Base-by-base conservation (phyloP, 2,797 vertebrate species). In the Micropoecilia bifurca region DNA sequence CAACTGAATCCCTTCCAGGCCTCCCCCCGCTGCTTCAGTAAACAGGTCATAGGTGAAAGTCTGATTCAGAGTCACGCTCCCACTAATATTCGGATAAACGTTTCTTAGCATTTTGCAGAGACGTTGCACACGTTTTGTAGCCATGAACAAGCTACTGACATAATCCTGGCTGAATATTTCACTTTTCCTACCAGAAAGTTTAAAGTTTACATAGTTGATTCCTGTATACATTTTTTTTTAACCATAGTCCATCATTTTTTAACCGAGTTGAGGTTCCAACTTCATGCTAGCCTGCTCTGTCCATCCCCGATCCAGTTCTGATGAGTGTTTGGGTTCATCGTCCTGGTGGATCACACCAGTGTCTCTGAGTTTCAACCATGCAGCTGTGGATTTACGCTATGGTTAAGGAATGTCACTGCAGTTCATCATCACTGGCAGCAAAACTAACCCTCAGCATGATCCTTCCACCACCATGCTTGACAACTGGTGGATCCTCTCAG, bases 1-100 rank as follows among this genome's bases (percentile, higher is more conserved):
- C 92, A 91, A 41, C 90, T 92, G 88, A 94, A 92, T 86, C 79
- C 83, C 41, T 83, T 92, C 89, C 91, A 88, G 80, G 47, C 61
- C 76, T 55, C 72, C 76, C 61, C 61, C 57, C 43, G 66, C 57
- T 50, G 61, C 72, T 33, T 22, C 33, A 77, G 71, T 80, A 88
- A 53, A 75, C 20, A 80, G 71, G 79, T 69, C 59, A 78, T 68
- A 48, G 53, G 45, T 78, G 57, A 84, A 87, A 84, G 79, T 77
- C 33, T 43, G 45, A 45, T 68, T 68, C 36, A 41, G 45, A 57
- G 36, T 66, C 36, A 20, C 22, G 20, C 63, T 39, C 36, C 63
- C 20, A 41, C 63, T 68, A 68, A 41, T 41, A 41, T 25, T 68
- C 41, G 20, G 4, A 68, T 41, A 5, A 41, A 68, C 0, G 3